These are phyloP conservation scores for Drosophila aff. DNA, from an alignment of 1,140 invertebrate species.

Conservation along the genomic window DNA sequence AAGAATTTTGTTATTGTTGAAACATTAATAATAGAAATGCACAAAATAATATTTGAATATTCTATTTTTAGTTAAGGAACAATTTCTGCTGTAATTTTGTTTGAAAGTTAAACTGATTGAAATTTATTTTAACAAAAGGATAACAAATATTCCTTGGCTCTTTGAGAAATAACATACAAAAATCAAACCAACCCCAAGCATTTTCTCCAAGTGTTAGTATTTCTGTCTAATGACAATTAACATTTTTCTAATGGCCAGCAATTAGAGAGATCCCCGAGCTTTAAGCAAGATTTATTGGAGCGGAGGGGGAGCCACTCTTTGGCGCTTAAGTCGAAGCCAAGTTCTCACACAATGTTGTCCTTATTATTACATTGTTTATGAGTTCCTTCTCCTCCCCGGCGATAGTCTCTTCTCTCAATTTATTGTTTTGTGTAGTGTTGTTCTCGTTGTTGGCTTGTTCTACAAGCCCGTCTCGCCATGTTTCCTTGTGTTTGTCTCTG, in stretches of 20 bases:
- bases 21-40: not conserved
- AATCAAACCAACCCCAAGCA: not conserved
- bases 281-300: constrained; percentile 75
- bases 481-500: constrained; percentile 63
- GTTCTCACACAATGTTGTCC: constrained; percentile 61
- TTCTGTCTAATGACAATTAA: constrained; percentile 70
- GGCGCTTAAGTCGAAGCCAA: constrained; percentile 57
- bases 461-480: constrained; percentile 75
- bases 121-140: not conserved
- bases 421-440: constrained; percentile 67
- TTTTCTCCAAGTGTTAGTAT: not conserved
- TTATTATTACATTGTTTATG: constrained; percentile 84
- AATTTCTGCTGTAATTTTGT: not conserved
- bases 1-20: not conserved
- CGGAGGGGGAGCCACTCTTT: constrained; percentile 15
- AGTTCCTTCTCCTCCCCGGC: constrained; percentile 50
- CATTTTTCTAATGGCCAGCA: constrained; percentile 75
- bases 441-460: constrained; percentile 62
- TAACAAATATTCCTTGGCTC: too few species aligned
- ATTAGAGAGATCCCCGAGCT: constrained; percentile 63
- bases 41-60: not conserved
- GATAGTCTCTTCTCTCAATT: constrained; percentile 55
- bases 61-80: fast-evolving
- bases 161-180: not conserved
- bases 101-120: not conserved